These are phyloP conservation scores for Eilema sororculum DNA, from an alignment of 2,888 invertebrate genomes.

Conservation along the genomic window DNA sequence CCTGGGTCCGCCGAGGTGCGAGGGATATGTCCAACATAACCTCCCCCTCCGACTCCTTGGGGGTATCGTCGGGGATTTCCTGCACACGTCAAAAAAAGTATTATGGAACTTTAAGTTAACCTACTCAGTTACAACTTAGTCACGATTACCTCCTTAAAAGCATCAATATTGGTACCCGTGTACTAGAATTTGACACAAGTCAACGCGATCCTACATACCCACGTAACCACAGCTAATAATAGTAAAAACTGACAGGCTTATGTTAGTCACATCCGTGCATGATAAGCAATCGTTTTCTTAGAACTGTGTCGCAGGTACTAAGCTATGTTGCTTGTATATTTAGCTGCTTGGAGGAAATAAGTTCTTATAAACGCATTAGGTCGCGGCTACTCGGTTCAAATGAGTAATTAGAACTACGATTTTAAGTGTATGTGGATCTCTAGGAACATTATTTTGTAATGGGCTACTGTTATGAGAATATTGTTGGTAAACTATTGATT, in stretches of 20 bases:
- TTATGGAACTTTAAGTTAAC: no score
- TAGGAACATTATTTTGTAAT: conserved; percentile 31
- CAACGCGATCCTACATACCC: conserved; percentile 27
- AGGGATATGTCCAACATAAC: no score
- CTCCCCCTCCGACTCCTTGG: no score
- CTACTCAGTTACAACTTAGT: no score
- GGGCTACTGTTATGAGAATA: not conserved
- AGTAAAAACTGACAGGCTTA: conserved; percentile 59
- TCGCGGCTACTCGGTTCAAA: conserved; percentile 26
- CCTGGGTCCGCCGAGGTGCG: no score
- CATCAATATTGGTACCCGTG: no score
- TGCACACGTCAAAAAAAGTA: no score
- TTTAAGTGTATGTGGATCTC: conserved; percentile 23
- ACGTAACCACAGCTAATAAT: conserved; percentile 40
- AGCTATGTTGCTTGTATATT: conserved; percentile 17
- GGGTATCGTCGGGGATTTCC: no score
- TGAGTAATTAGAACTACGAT: conserved; percentile 38
- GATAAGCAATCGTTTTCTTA: conserved; percentile 65
- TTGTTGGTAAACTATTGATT: not conserved
- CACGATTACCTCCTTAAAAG: no score
- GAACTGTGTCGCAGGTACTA: conserved; percentile 58
- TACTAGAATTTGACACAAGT: conserved; percentile 7
- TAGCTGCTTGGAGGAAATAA: conserved; percentile 52
- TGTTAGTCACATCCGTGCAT: conserved; percentile 65
- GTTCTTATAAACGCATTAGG: conserved; percentile 53